Percentiles rank a stretch among this genome's conserved stretches.
Conservation (phyloP, 2,888 invertebrate genomes). For the Tinea trinotella region DNA sequence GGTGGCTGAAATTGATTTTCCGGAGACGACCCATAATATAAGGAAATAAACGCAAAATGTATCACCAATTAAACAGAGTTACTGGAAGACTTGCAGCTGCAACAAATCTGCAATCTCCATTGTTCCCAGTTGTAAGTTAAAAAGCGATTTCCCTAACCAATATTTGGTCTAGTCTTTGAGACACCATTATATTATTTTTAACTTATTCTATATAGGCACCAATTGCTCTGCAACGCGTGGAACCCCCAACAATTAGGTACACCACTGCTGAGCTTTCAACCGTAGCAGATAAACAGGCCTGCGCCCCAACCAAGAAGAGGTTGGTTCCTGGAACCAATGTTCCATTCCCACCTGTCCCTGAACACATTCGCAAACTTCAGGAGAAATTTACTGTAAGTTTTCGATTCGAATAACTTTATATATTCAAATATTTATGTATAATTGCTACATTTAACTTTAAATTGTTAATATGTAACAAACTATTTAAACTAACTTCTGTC, state of each 20-base stretch:
- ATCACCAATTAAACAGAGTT: slow-evolving; percentile 57
- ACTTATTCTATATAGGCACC: slow-evolving; percentile 45
- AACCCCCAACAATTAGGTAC: slow-evolving; percentile 50
- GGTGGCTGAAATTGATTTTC: slow-evolving; percentile 3
- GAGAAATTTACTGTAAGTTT: slow-evolving; percentile 54
- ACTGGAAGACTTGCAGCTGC: slow-evolving; percentile 58
- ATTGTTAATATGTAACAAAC: too few relatives aligned
- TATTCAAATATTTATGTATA: too few relatives aligned
- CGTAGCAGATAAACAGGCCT: slow-evolving; percentile 41
- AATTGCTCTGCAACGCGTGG: slow-evolving; percentile 59
- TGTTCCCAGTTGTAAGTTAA: slow-evolving; percentile 58
- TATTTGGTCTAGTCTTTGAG: neutral
- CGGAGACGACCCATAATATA: neutral
- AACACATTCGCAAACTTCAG: slow-evolving; percentile 45
- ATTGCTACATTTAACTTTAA: too few relatives aligned
- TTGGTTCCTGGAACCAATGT: slow-evolving; percentile 57
- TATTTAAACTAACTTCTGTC: too few relatives aligned
- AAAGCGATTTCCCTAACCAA: slow-evolving; percentile 4
- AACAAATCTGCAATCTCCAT: slow-evolving; percentile 52
- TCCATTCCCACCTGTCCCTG: slow-evolving; percentile 47
- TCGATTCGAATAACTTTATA: too few relatives aligned
- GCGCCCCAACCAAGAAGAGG: slow-evolving; percentile 40
- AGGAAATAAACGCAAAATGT: slow-evolving; percentile 40
- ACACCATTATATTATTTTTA: neutral
- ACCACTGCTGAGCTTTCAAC: slow-evolving; percentile 53